These are phyloP conservation scores for Neotoma lepida DNA, from an alignment of 2,113 vertebrate species.

Conservation along the genomic window DNA sequence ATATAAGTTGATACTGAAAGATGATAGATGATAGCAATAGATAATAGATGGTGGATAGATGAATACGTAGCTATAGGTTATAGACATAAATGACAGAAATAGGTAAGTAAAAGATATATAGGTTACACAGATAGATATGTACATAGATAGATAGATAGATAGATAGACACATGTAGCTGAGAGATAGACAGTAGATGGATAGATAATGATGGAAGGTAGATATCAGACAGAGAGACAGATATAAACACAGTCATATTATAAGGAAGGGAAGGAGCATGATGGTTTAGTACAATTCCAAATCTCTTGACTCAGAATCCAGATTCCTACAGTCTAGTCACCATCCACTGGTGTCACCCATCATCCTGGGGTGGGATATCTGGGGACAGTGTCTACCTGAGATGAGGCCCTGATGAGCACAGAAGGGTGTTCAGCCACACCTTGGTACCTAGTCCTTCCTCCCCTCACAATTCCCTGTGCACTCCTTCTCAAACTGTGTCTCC, in stretches of 20 bases:
- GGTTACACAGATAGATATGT: not conserved
- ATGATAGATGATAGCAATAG: not conserved
- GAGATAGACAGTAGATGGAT: not conserved
- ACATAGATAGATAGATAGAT: not conserved
- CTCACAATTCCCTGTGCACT: rapidly evolving
- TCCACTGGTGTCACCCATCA: rapidly evolving
- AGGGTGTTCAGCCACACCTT: rapidly evolving
- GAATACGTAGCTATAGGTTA: not conserved
- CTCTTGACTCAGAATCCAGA: rapidly evolving
- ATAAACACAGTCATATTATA: not conserved
- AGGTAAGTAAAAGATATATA: not conserved
- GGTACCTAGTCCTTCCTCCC: rapidly evolving
- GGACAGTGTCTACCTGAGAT: rapidly evolving
- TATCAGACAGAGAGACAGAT: not conserved
- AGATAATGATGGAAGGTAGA: too few relatives aligned
- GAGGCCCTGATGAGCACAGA: too few relatives aligned
- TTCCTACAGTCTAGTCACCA: rapidly evolving
- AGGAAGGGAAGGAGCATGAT: rapidly evolving
- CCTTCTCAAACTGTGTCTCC: rapidly evolving
- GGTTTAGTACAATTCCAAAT: not conserved
- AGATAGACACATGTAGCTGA: not conserved
- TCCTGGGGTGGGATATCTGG: rapidly evolving
- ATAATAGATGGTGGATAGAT: not conserved
- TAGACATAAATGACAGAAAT: not conserved
- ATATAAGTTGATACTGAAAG: not conserved